Base-by-base conservation (phyloP, 2,888 invertebrate species). In the Caenorhabditis sp. region DNA sequence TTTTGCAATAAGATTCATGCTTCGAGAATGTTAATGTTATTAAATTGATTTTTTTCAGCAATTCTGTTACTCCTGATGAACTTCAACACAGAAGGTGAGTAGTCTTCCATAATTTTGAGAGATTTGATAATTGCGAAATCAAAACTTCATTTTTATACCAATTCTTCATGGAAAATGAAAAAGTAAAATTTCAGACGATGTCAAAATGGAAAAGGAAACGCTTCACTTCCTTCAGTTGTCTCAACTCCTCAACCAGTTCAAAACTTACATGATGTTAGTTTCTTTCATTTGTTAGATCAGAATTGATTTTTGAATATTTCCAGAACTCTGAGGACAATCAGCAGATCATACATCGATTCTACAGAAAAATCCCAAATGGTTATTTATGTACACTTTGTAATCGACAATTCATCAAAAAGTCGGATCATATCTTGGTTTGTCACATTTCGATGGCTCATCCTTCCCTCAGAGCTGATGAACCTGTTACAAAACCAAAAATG, bases 381-480 rank as follows among this genome's bases (percentile, higher is more conserved):
- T 53, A 21, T 53, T 10, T 10, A 14, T 55, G 55, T 17, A 55
- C 21, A 17, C 10, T 55, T 24, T 55, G 55, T 17, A 24, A 26
- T 55, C 24, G 55, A 26, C 21, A 24, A 17, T 55, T 55, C 23
- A 23, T 55, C 6, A 24, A 23, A 26, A 55, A 55, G 26, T 23
- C 24, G 5, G 55, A 24, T 23, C 24, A 24, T n/a, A 55, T 55
- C 2, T 26, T 55, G 17, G 26, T 26, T 55, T 55, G 55, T 26
- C 55, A 55, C 17, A 26, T 55, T 12, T 26, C 26, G 14, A 26
- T 55, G 26, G 55, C 55, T 17, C 55, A 55, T 26, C 55, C 55
- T 14, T 24, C 23, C 8, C 4, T 55, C 4, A 53, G n/a, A 21
- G 4, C 21, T 55, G 55, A 55, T 23, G 26, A 55, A 24, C 5